phyloP scores from a whole-genome alignment of 1,140 invertebrate genomes.

The Macrobrachium nipponense region DNA sequence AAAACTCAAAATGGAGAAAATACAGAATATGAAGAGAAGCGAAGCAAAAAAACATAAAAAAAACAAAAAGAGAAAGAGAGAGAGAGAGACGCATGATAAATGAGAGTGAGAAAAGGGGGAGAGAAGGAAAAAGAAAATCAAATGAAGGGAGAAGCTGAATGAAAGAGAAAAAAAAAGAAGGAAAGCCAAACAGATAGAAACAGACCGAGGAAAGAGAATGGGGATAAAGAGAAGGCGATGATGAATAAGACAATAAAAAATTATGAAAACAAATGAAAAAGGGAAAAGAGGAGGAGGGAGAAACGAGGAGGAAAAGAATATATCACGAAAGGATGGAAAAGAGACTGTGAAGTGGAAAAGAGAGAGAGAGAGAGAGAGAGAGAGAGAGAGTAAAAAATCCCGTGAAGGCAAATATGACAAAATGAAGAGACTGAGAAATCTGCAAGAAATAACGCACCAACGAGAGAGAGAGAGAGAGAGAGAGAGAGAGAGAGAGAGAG shows the following conservation, averaged over 20 bases:
- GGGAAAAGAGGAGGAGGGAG: too few relatives aligned
- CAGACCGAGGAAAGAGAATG: background rate
- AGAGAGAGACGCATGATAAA: too few relatives aligned
- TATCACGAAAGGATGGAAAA: background rate
- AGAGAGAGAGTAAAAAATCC: conserved; percentile 19
- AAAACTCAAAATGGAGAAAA: background rate
- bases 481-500: conserved; percentile 35
- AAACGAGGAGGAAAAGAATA: too few relatives aligned
- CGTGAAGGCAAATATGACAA: background rate
- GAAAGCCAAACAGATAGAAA: background rate
- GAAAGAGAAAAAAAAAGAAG: background rate
- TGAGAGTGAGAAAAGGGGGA: background rate
- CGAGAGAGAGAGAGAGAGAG: conserved; percentile 11
- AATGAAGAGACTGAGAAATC: background rate
- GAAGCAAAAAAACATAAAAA: background rate
- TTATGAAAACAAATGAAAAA: too few relatives aligned
- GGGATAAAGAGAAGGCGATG: background rate
- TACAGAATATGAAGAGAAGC: background rate
- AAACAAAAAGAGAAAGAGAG: background rate
- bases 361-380: background rate
- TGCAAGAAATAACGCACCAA: background rate
- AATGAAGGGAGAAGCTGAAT: background rate
- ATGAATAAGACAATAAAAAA: background rate
- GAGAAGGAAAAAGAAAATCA: background rate
- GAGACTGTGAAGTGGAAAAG: background rate